phyloP scores from a whole-genome alignment of 37 sponge, comb jelly and placozoan species.

The Theonella swinhoei region DNA sequence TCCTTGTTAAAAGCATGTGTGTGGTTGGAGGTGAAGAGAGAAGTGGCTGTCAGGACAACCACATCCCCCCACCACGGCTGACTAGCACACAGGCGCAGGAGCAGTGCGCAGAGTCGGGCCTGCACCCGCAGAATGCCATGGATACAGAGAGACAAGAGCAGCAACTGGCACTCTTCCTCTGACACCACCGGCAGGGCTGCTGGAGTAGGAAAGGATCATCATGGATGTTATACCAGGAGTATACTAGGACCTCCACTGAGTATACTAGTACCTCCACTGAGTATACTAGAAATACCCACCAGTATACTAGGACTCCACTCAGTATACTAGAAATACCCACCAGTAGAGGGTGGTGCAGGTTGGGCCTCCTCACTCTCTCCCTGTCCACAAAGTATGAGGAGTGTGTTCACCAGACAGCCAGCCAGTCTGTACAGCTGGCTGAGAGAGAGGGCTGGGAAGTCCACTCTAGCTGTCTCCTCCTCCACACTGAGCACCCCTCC shows the following conservation, averaged over 20 bases:
- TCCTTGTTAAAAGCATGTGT: slow-evolving; percentile 50
- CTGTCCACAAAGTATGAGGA: slow-evolving; percentile 30
- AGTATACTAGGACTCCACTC: too few species aligned
- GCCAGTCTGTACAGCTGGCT: slow-evolving; percentile 48
- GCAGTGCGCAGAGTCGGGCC: slow-evolving; percentile 59
- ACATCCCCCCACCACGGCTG: slow-evolving; percentile 76
- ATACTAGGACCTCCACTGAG: too few species aligned
- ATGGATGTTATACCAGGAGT: not conserved
- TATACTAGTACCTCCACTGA: too few species aligned
- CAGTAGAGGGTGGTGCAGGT: too few species aligned
- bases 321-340: too few species aligned
- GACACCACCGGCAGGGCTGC: slow-evolving; percentile 16
- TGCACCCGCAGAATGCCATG: slow-evolving; percentile 56
- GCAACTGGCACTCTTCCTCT: slow-evolving; percentile 38
- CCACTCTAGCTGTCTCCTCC: not conserved
- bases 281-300: too few species aligned
- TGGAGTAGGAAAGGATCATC: not conserved
- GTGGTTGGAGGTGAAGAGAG: slow-evolving; percentile 29
- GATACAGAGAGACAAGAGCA: slow-evolving; percentile 63
- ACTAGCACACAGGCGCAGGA: slow-evolving; percentile 55
- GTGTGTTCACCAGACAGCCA: slow-evolving; percentile 40
- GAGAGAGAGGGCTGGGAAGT: slow-evolving; percentile 6
- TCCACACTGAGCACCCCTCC: slow-evolving; percentile 4
- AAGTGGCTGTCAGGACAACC: slow-evolving; percentile 18
- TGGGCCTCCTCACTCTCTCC: not conserved